Evolutionary conservation across 2,888 invertebrate genomes (phyloP), one percentile per base, ranked within the genome.

Genomic region (Acanthoscelides obtectus): DNA sequence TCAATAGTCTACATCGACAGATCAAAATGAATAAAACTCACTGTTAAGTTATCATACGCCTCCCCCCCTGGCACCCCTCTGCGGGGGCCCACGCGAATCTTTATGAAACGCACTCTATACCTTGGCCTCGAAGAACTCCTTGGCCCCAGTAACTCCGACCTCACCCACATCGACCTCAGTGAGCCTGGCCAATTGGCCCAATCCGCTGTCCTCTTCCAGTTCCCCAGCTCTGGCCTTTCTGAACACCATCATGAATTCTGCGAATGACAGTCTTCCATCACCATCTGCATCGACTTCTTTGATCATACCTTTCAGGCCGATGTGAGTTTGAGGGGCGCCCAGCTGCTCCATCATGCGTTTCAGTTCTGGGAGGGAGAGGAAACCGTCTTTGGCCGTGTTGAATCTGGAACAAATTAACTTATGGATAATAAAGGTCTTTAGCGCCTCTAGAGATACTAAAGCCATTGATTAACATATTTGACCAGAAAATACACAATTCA

Each of bases 331-430:
- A 19, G 98, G 98, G 0, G 95, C 97, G 12, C 95, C 96, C 71
- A 98, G 87, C 74, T 95, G 93, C 86, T 98, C 98, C 98, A 98
- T 98, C 97, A 98, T 97, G 22, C 93, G 88, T 85, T 98, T 98
- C 77, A 98, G 87, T 86, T 98, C 98, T 22, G 90, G 90, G 76
- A 98, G 87, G 85, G 96, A 96, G 78, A 98, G 89, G 84, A 90
- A 97, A 65, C 95, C 96, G 85, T 98, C 97, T 76, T 89, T 90
- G 66, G 94, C 94, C 75, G 92, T 93, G 84, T 98, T 97, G 85
- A 94, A 98, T 86, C 97, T 98, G 88, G 1, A 89, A 88, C 71
- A 71, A 72, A 67, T 4, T 6, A 3, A 5, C 6, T 6, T 25
- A 25, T 25, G 6, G 25, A 25, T 25, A 25, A 25, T 25, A 25